A percentile compares a stretch with the other conserved stretches of the same genome.
These are phyloP conservation scores for Perca schrenkii DNA, from an alignment of 2,113 vertebrate genomes.

Conservation along the genomic window DNA sequence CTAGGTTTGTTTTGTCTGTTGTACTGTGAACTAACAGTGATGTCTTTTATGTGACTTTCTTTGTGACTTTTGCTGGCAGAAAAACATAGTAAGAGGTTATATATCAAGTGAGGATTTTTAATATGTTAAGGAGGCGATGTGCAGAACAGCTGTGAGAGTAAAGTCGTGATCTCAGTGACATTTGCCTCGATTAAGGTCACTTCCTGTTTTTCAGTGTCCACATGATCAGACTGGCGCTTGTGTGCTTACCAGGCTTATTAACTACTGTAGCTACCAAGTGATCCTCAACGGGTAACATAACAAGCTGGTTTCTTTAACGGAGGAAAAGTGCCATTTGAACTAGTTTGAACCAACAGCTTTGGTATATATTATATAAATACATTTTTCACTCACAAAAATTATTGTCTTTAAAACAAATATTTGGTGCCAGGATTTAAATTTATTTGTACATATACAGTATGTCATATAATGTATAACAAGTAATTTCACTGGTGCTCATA, in stretches of 20 bases:
- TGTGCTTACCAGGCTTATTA: constrained; percentile 33
- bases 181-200: constrained; percentile 36
- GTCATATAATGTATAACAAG: background rate
- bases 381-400: background rate
- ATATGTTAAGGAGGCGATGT: background rate
- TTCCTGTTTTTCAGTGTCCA: constrained; percentile 66
- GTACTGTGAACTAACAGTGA: background rate
- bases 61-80: background rate
- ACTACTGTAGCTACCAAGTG: background rate
- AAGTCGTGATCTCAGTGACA: constrained; percentile 13
- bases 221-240: background rate
- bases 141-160: constrained; percentile 7
- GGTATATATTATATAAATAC: background rate
- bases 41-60: background rate
- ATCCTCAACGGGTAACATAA: background rate
- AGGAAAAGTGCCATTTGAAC: background rate
- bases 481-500: background rate
- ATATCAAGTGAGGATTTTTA: constrained; percentile 9
- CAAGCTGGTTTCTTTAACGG: background rate
- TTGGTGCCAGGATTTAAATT: background rate
- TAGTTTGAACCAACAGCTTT: background rate
- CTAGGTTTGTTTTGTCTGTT: background rate
- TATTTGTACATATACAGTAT: background rate
- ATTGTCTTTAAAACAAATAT: background rate
- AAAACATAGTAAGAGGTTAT: background rate